Evolutionary conservation across 2,113 vertebrate genomes (phyloP), one percentile per base, ranked within the genome.

Genomic region (Bolborhynchus lineola): DNA sequence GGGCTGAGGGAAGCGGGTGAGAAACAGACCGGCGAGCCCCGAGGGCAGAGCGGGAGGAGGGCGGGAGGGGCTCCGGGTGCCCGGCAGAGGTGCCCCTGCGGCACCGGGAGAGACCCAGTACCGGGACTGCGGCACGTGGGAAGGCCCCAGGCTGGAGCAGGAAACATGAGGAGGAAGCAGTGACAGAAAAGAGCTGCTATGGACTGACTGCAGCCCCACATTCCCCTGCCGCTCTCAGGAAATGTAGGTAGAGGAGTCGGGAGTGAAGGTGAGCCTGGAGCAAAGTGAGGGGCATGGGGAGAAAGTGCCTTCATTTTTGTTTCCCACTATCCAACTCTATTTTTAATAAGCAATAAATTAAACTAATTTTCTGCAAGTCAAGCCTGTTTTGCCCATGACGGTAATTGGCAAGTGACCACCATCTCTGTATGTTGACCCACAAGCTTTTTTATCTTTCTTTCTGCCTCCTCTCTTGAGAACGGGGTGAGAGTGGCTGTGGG

Each of bases 171-270:
- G 59, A 49, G 55, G 31, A 13, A 5, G 44, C 10, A 20, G 31
- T 3, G 1, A 24, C 59, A 35, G 47, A 4, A 24, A n/a, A 35
- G 4, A 10, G n/a, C 16, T 19, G 16, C 0, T 3, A 0, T 0
- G 41, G 19, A 3, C 9, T 63, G 18, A 5, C 3, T 3, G 2
- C 11, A 39, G 21, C 4, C 13, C 6, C 14, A 5, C 11, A 4
- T 41, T 19, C 19, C 9, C 16, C 13, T 26, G 13, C 1, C 1
- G 13, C 3, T 1, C 26, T 35, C 11, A 4, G 26, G 13, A 18
- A 20, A 3, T 25, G 39, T 24, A 57, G 16, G 24, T n/a, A 6
- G 31, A 42, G 26, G 33, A 33, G 10, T 26, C 1, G 1, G 15
- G 26, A 8, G 4, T 33, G 11, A 35, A 44, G 53, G 37, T 14